A percentile compares a stretch with the other conserved stretches of the same genome.
Evolutionary conservation across 2,113 vertebrate genomes (phyloP).

Genomic region (Nannospalax galili): DNA sequence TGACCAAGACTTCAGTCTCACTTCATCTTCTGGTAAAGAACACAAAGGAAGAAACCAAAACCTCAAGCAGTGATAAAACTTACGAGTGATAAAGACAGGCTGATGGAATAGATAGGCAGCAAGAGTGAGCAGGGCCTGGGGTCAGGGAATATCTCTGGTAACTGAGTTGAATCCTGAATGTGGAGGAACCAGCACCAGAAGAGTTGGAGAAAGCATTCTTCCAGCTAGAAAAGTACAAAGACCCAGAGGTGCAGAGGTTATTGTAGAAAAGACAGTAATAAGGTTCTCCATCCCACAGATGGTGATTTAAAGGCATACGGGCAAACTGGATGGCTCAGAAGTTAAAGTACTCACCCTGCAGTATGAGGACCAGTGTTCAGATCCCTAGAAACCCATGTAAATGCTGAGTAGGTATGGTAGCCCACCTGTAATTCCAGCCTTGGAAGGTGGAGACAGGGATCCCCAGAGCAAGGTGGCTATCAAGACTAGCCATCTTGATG

Average conservation of each 20-base stretch:
- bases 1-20: background rate
- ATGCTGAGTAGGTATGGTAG: no score
- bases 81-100: fast-evolving
- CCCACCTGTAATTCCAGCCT: no score
- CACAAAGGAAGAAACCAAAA: fast-evolving
- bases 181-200: background rate
- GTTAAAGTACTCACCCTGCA: background rate
- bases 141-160: fast-evolving
- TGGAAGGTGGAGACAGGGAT: no score
- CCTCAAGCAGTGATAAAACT: fast-evolving
- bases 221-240: background rate
- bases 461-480: background rate
- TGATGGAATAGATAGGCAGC: fast-evolving
- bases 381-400: background rate
- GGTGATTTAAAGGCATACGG: background rate
- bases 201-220: fast-evolving
- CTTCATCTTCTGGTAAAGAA: no score
- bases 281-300: no score
- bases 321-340: background rate
- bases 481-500: background rate
- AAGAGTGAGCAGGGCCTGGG: fast-evolving
- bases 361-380: background rate
- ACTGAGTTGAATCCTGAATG: background rate
- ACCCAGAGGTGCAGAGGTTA: fast-evolving
- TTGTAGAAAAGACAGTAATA: fast-evolving